phyloP scores from a whole-genome alignment of 2,797 vertebrate species.

The Lagorchestes hirsutus region DNA sequence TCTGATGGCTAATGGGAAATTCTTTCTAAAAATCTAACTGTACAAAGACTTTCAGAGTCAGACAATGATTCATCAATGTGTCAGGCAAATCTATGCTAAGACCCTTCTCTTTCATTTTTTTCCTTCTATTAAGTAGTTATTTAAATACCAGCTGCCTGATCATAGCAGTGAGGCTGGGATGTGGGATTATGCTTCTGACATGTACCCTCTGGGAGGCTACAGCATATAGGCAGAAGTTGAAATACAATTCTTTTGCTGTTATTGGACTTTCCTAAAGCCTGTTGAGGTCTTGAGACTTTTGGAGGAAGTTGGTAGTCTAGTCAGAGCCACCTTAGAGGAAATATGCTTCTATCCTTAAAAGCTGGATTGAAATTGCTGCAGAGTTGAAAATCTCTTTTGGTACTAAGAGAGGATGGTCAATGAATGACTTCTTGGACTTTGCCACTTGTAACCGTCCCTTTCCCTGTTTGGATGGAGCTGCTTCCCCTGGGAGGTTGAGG shows the following conservation, averaged over 20 bases:
- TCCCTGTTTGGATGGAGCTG: background rate
- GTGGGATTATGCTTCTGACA: background rate
- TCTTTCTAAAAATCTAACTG: background rate
- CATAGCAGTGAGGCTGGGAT: background rate
- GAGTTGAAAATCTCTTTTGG: background rate
- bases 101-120: background rate
- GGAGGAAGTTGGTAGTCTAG: background rate
- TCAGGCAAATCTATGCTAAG: background rate
- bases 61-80: background rate
- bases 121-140: background rate
- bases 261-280: background rate
- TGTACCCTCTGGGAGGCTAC: background rate
- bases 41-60: background rate
- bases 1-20: slow-evolving; percentile 31
- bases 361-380: background rate
- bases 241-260: background rate
- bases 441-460: background rate
- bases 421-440: background rate
- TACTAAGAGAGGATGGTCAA: background rate
- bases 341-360: background rate
- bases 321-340: background rate
- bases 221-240: background rate
- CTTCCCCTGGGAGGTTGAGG: background rate
- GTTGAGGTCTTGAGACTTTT: background rate
- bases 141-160: background rate